Evolutionary conservation across 2,888 invertebrate genomes (phyloP).

Genomic region (Adela reaumurella): DNA sequence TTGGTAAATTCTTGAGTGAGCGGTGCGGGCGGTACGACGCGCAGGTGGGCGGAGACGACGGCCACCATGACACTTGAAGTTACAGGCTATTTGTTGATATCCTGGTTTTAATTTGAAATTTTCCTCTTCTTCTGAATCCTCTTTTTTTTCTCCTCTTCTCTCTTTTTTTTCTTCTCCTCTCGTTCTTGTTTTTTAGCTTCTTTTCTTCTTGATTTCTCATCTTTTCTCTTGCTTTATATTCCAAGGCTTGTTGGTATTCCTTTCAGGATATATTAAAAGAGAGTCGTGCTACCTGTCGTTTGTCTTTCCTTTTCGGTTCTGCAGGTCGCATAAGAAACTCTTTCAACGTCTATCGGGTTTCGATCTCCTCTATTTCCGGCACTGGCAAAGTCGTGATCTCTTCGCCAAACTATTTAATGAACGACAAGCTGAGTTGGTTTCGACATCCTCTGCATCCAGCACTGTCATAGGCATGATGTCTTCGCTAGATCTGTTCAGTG

Average conservation of each 20-base stretch:
- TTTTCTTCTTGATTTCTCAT: not conserved
- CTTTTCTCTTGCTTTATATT: not conserved
- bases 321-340: not conserved
- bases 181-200: not conserved
- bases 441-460: not conserved
- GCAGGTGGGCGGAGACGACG: no score
- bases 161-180: not conserved
- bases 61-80: no score
- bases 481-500: no score
- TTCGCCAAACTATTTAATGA: not conserved
- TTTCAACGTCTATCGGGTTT: no score
- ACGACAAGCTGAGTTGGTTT: not conserved
- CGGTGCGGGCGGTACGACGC: no score
- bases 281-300: not conserved
- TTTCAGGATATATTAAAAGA: not conserved
- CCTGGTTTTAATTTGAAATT: no score
- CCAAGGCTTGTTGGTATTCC: not conserved
- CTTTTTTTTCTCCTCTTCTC: no score
- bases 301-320: not conserved
- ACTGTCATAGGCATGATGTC: not conserved
- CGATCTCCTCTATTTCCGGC: no score
- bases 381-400: no score
- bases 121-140: no score
- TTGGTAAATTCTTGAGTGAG: no score
- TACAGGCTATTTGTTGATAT: no score